These are phyloP conservation scores for Melanotaenia boesemani DNA, from an alignment of 2,797 vertebrate genomes.

Conservation along the genomic window DNA sequence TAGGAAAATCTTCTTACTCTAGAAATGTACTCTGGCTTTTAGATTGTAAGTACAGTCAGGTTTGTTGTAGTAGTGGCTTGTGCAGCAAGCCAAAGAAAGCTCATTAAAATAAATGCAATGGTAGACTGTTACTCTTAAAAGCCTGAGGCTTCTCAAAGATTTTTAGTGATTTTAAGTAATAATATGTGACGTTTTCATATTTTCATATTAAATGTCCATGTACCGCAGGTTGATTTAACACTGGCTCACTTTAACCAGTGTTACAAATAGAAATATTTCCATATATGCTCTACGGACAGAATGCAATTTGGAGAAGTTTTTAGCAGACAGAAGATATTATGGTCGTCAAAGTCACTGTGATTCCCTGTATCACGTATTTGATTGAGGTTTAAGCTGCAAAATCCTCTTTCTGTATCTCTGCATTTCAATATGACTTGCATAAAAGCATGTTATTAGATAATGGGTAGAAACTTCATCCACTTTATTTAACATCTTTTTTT, in stretches of 20 bases:
- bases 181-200: constrained; percentile 59
- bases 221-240: constrained; percentile 34
- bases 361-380: not conserved
- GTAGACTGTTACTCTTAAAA: constrained; percentile 63
- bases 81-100: constrained; percentile 88
- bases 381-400: not conserved
- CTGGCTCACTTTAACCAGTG: constrained; percentile 30
- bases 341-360: not conserved
- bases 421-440: constrained; percentile 13
- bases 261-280: constrained; percentile 12
- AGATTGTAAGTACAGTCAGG: constrained; percentile 55
- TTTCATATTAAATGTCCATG: constrained; percentile 54
- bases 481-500: too few species aligned
- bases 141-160: constrained; percentile 43
- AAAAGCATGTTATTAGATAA: not conserved
- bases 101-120: constrained; percentile 71
- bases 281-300: not conserved
- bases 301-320: not conserved
- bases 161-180: constrained; percentile 59
- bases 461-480: not conserved
- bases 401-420: not conserved
- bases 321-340: not conserved
- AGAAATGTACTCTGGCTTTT: constrained; percentile 23
- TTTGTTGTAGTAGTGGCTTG: constrained; percentile 40
- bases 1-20: constrained; percentile 14